Conservation (phyloP, 2,888 invertebrate genomes). For the Seira musarum region DNA sequence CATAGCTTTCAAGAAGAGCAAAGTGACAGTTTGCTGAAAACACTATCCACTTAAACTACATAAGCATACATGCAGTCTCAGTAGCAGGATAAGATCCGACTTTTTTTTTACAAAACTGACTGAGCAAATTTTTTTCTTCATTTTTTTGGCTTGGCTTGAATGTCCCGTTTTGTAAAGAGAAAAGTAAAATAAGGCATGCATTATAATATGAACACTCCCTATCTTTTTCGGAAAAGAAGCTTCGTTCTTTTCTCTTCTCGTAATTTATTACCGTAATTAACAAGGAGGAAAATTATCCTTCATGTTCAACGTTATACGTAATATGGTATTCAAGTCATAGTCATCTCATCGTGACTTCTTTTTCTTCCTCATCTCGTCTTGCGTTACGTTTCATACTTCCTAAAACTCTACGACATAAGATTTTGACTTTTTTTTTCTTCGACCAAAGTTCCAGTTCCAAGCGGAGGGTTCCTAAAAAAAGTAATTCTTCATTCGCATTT, state of each 20-base stretch:
- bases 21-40: slow-evolving; percentile 48
- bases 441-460: background rate
- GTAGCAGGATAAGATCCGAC: slow-evolving; percentile 12
- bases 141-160: too few species aligned
- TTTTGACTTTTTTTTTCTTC: background rate
- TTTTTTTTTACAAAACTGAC: slow-evolving; percentile 7
- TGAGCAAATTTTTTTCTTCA: background rate
- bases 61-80: background rate
- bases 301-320: slow-evolving; percentile 49
- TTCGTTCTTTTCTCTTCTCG: slow-evolving; percentile 26
- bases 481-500: background rate
- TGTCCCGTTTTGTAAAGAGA: too few species aligned
- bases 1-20: slow-evolving; percentile 59
- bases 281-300: slow-evolving; percentile 67
- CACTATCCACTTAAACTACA: background rate
- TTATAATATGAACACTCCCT: too few species aligned
- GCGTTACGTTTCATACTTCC: too few species aligned
- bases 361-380: background rate
- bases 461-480: background rate
- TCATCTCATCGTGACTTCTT: background rate
- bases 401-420: too few species aligned
- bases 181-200: too few species aligned
- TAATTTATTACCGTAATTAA: slow-evolving; percentile 67
- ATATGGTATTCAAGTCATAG: background rate
- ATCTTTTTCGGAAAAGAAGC: slow-evolving; percentile 22